phyloP scores from a whole-genome alignment of 2,888 invertebrate species.

The Drosophila parthenogenetica region DNA sequence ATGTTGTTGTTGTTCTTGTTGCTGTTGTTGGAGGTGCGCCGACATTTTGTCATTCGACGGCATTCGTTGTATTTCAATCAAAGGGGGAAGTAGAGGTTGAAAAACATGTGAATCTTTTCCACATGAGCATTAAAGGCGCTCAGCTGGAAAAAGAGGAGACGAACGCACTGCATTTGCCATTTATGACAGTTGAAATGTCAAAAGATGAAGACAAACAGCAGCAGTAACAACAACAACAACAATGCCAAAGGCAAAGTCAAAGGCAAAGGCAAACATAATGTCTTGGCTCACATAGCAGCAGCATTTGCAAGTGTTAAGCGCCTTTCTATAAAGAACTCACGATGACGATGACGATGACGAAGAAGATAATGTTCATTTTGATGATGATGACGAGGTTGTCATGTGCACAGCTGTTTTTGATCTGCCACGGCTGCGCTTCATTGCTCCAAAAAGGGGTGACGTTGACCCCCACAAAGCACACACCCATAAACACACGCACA shows the following conservation, averaged over 20 bases:
- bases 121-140: constrained; percentile 75
- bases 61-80: constrained; percentile 75
- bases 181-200: constrained; percentile 83
- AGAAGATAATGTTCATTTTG: constrained; percentile 4
- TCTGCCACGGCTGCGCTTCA: constrained; percentile 70
- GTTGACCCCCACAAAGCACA: constrained; percentile 42
- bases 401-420: constrained; percentile 74
- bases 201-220: constrained; percentile 60
- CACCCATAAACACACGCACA: constrained; percentile 3
- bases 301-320: constrained; percentile 71
- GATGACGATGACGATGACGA: constrained; percentile 3
- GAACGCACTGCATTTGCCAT: constrained; percentile 80
- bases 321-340: constrained; percentile 47
- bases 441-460: constrained; percentile 46
- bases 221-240: constrained; percentile 15
- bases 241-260: constrained; percentile 14
- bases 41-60: constrained; percentile 61
- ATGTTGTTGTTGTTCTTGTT: constrained; percentile 29
- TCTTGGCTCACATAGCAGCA: background rate
- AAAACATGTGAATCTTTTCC: constrained; percentile 71
- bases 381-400: constrained; percentile 35
- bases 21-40: constrained; percentile 46
- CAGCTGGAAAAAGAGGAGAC: constrained; percentile 60
- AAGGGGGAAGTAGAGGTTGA: constrained; percentile 17
- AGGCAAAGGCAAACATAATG: constrained; percentile 51